A percentile compares a stretch with the other conserved stretches of the same genome.
Conservation (phyloP, 2,113 vertebrate species). For the Mus pahari region DNA sequence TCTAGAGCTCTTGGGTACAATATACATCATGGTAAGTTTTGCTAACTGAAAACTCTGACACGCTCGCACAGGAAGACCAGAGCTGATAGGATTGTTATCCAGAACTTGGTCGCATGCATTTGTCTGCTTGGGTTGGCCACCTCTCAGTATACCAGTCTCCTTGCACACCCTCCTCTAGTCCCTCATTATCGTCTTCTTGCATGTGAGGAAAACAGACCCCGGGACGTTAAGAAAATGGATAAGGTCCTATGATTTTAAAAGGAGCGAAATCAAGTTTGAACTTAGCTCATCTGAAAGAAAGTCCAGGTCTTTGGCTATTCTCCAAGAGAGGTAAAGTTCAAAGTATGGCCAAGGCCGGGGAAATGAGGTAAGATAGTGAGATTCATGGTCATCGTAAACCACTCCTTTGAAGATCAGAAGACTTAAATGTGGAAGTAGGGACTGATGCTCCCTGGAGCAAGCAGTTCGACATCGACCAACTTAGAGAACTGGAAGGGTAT, state of each 20-base stretch:
- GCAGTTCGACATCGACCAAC: not conserved
- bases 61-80: not conserved
- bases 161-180: not conserved
- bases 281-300: not conserved
- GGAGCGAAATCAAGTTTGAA: not conserved
- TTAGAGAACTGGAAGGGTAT: not conserved
- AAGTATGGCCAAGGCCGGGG: too few species aligned
- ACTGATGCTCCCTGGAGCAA: not conserved
- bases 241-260: not conserved
- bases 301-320: not conserved
- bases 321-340: not conserved
- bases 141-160: accelerated
- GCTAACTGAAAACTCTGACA: not conserved
- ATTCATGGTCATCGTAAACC: not conserved
- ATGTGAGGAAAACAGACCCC: not conserved
- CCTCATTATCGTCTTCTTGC: not conserved
- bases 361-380: not conserved
- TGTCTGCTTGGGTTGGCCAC: not conserved
- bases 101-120: not conserved
- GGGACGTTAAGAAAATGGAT: not conserved
- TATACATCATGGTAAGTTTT: not conserved
- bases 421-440: not conserved
- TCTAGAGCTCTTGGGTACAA: not conserved
- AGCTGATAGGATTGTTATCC: not conserved
- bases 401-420: not conserved